Base-by-base conservation (phyloP, 2,888 invertebrate species). In the Anagyrus pseudococci region DNA sequence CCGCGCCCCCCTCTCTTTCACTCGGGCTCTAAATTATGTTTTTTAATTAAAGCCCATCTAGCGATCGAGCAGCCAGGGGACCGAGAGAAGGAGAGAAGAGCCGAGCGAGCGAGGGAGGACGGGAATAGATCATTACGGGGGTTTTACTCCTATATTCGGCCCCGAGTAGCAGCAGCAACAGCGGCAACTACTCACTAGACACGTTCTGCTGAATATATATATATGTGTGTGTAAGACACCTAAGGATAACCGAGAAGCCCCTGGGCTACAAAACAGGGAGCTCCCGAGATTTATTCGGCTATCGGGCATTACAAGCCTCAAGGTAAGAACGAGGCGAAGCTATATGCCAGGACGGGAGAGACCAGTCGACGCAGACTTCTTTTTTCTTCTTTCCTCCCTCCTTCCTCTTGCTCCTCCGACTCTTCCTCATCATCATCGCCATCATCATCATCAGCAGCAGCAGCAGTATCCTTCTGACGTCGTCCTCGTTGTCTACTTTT, bases 1-100 rank as follows among this genome's bases (percentile, higher is more conserved):
- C 13, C 55, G 43, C 46, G 37, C 58, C 48, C 43, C 26, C 17
- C 48, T 17, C 40, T 15, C 47, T 25, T 44, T 49, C 20, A 48
- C n/a, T 29, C 48, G 33, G 10, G 43, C 22, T 56, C 63, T 80
- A 80, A 79, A 81, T 81, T 81, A 81, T 79, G 76, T 77, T 81
- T 81, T 81, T 81, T 81, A 81, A 81, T 81, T 81, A 81, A 81
- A 80, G 77, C 77, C 76, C 62, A 78, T 78, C 76, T 73, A 74
- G 75, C 74, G 73, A 77, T 49, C 40, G 61, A 59, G 43, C n/a
- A n/a, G n/a, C n/a, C n/a, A n/a, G n/a, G n/a, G n/a, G n/a, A n/a
- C n/a, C n/a, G n/a, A 43, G 43, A 7, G 33, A 40, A 64, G 52
- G 60, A 68, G 58, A 41, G 58, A 55, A 56, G 63, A 66, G 63